These are phyloP conservation scores for Rhadina sibilatrix DNA, from an alignment of 2,113 vertebrate genomes.

Conservation along the genomic window DNA sequence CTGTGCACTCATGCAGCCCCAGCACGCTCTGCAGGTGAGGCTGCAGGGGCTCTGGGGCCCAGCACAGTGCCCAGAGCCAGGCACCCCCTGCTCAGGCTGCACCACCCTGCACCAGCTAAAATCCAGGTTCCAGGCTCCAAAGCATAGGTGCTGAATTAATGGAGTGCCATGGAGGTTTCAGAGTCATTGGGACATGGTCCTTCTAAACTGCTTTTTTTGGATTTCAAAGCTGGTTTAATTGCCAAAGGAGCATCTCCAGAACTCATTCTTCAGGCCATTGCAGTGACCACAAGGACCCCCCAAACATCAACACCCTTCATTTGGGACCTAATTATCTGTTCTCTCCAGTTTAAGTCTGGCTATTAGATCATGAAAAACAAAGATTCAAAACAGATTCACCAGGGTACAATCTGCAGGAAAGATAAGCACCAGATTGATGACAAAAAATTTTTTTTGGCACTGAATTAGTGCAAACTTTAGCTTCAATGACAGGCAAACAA, in stretches of 20 bases:
- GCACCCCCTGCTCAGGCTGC: background rate
- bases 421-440: background rate
- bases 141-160: background rate
- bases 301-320: background rate
- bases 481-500: slow-evolving; percentile 1
- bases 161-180: background rate
- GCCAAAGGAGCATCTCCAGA: background rate
- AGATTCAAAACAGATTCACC: background rate
- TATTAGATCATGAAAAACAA: slow-evolving; percentile 14
- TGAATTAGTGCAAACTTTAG: background rate
- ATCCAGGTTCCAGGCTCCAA: background rate
- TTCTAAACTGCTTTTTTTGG: background rate
- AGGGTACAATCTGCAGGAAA: slow-evolving; percentile 9
- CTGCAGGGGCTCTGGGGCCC: too few relatives aligned
- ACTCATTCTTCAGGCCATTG: background rate
- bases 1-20: fast-evolving
- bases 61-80: fast-evolving
- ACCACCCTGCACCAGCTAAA: background rate
- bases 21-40: fast-evolving
- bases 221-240: background rate
- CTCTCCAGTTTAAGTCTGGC: background rate
- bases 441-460: background rate
- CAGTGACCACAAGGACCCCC: background rate
- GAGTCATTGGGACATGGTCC: background rate
- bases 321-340: background rate